These are phyloP conservation scores for Dysmachus trigonus DNA, from an alignment of 2,888 invertebrate genomes.

Conservation along the genomic window DNA sequence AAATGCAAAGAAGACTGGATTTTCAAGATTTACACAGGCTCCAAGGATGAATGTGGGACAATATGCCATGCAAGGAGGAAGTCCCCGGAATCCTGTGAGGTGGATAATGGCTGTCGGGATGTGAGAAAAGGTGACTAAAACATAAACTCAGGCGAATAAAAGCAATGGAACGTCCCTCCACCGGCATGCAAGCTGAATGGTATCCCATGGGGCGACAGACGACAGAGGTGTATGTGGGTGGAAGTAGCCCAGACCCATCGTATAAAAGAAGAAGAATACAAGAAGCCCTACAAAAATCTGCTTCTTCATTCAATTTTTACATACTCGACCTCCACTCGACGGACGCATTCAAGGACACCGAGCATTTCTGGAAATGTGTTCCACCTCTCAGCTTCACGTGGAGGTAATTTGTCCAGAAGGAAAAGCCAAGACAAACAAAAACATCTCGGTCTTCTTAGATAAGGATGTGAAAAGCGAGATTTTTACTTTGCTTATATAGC, in stretches of 20 bases:
- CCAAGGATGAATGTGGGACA: slow-evolving; percentile 18
- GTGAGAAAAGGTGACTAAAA: slow-evolving; percentile 32
- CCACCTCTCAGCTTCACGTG: background rate
- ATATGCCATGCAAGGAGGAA: slow-evolving; percentile 8
- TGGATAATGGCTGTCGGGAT: slow-evolving; percentile 13
- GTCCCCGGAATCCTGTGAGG: background rate
- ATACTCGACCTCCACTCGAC: background rate
- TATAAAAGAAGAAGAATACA: background rate
- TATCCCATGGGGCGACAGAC: background rate
- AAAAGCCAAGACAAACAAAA: slow-evolving; percentile 10
- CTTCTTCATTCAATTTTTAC: slow-evolving; percentile 26
- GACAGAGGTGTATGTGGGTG: background rate
- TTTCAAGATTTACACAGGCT: slow-evolving; percentile 26
- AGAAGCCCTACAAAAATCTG: background rate
- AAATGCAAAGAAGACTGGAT: slow-evolving; percentile 29
- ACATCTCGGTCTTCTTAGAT: background rate
- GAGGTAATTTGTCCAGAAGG: background rate
- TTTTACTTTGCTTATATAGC: background rate
- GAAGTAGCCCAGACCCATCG: background rate
- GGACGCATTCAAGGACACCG: background rate
- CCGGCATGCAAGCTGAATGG: background rate
- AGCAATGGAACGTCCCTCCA: background rate
- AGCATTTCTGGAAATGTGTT: background rate
- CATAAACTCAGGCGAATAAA: slow-evolving; percentile 18
- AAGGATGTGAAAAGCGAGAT: background rate